Conservation (phyloP, 2,888 invertebrate genomes). For the Caenorhabditis doughertyi region DNA sequence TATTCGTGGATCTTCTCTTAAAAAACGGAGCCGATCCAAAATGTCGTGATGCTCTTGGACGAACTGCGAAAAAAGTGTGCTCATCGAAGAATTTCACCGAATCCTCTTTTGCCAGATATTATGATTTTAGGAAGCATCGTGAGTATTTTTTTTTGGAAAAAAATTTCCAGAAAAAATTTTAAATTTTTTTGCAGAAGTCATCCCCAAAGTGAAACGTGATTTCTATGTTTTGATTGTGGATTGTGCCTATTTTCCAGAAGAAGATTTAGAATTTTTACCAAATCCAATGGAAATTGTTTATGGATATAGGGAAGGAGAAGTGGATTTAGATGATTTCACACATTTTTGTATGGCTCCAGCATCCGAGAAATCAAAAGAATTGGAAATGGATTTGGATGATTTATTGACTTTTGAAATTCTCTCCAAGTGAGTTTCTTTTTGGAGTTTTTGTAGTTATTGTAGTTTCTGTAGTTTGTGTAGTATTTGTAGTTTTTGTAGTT, state of each 20-base stretch:
- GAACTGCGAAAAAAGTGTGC: background rate
- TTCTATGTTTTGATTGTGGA: conserved; percentile 37
- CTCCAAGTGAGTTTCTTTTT: background rate
- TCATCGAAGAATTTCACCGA: background rate
- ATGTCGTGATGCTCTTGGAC: background rate
- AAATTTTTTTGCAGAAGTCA: background rate
- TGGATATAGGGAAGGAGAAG: background rate
- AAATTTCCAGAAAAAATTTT: background rate
- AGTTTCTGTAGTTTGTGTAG: background rate
- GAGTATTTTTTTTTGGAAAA: background rate
- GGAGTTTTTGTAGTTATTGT: background rate
- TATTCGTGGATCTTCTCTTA: background rate
- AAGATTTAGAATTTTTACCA: background rate
- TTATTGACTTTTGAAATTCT: conserved; percentile 17
- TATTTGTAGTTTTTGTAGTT: background rate
- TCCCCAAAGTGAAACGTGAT: conserved; percentile 18
- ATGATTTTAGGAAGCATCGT: background rate
- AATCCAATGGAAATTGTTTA: background rate
- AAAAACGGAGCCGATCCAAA: conserved; percentile 1
- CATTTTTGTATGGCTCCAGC: conserved; percentile 2
- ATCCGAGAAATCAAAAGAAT: background rate
- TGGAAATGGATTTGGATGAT: conserved; percentile 10
- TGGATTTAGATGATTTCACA: background rate
- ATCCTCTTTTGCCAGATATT: background rate
- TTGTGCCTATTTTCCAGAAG: background rate